phyloP scores from a whole-genome alignment of 2,113 vertebrate species.

The Psilopsiagon aymara region DNA sequence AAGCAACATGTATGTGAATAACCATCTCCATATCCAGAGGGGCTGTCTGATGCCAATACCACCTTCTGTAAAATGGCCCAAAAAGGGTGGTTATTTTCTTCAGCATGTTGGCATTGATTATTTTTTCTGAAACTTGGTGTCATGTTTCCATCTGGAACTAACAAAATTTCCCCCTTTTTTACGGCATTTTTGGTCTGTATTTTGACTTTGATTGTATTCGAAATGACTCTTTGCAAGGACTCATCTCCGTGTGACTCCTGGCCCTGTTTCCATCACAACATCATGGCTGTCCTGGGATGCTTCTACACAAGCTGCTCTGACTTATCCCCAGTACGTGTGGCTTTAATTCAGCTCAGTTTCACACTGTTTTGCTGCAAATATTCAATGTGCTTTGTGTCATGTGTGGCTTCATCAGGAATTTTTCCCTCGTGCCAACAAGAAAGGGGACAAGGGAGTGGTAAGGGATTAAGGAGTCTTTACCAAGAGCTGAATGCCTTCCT shows the following conservation, averaged over 20 bases:
- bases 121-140: not conserved
- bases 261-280: not conserved
- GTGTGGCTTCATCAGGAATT: not conserved
- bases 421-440: not conserved
- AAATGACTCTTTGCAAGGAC: not conserved
- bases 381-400: not conserved
- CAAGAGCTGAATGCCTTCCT: not conserved
- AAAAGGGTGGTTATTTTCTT: not conserved
- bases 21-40: not conserved
- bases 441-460: not conserved
- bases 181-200: not conserved
- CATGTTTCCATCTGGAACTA: not conserved
- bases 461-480: not conserved
- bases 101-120: not conserved
- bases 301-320: not conserved
- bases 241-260: constrained; percentile 34
- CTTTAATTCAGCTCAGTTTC: not conserved
- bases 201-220: constrained; percentile 10
- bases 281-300: not conserved
- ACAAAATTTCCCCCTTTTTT: constrained; percentile 11
- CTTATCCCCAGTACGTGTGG: not conserved
- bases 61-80: not conserved
- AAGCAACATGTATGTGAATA: not conserved
- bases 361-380: not conserved
- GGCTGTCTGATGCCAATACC: not conserved